Base-by-base conservation (phyloP, 2,888 invertebrate species). In the Drosophila antonietae region DNA sequence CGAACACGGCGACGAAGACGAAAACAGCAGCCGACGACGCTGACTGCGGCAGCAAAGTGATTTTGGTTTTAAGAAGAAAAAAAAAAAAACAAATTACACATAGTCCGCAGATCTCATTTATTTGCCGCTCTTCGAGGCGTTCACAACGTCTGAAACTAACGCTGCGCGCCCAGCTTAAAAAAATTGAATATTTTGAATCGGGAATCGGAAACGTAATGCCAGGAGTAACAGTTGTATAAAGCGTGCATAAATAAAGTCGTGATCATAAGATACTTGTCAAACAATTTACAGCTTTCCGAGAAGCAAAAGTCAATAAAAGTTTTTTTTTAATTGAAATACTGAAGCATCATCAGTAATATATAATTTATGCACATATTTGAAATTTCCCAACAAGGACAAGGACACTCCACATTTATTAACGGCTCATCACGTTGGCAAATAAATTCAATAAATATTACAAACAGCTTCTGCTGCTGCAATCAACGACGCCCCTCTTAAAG, bases 41-140 rank as follows among this genome's bases (percentile, higher is more conserved):
- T 53, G 66, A 66, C 74, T 57, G 61, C 41, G 66, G 60, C 75
- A 65, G 72, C 78, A 56, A 73, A 77, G 78, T 78, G 87, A 82
- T 91, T 90, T 90, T 83, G 85, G 85, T 84, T 87, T 86, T 81
- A 89, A 91, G 83, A 67, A 81, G 89, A 20, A 91, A 39, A 39
- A 87, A 89, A 90, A 39, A 39, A 88, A 91, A 89, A 88, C 91
- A 88, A 90, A 92, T 90, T 91, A 90, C 91, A 88, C 90, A 89
- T 86, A 83, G 82, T 75, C 83, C 82, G 73, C 80, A 91, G 86
- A 91, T 91, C 91, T 91, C 92, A 92, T 91, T 92, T 92, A 91
- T 91, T 91, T 88, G 90, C 90, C 87, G 90, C 90, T 86, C 91
- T 87, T 90, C 90, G 91, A 90, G 90, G 90, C 89, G 91, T 90